Percentiles rank a stretch among this genome's conserved stretches.
phyloP scores from a whole-genome alignment of 2,113 vertebrate genomes.

The Bambusicola thoracicus region DNA sequence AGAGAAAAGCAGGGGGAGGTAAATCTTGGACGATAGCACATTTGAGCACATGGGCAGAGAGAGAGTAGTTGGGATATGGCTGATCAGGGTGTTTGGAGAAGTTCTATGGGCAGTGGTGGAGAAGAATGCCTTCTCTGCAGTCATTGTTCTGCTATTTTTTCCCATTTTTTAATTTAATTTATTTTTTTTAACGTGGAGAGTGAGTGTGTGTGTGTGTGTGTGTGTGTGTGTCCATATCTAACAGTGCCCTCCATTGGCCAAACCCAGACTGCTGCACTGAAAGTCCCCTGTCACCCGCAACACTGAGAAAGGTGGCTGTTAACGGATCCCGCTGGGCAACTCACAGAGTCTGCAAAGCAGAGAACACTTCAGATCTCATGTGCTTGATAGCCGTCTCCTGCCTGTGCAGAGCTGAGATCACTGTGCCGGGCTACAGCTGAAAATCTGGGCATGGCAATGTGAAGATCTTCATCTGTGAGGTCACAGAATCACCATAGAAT shows the following conservation, averaged over 20 bases:
- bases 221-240: neutral
- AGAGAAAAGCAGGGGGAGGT: slow-evolving; percentile 2
- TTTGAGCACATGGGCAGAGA: neutral
- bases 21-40: neutral
- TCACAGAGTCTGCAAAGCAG: neutral
- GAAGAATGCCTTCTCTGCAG: neutral
- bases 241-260: slow-evolving; percentile 72
- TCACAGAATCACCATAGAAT: no score
- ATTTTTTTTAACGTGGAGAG: neutral
- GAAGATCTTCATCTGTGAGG: neutral
- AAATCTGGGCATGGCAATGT: fast-evolving
- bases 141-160: neutral
- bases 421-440: neutral
- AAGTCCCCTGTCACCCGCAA: neutral
- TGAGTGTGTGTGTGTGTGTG: neutral
- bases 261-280: neutral
- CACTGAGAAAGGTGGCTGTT: neutral
- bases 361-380: neutral
- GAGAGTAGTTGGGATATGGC: fast-evolving
- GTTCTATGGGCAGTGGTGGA: neutral
- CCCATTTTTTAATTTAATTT: neutral
- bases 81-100: neutral
- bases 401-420: neutral
- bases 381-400: neutral
- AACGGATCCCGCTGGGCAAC: fast-evolving